Evolutionary conservation across 35 echinoderm and acorn worm species (phyloP), one percentile per base, ranked within the genome.

Genomic region (Apostichopus parvimensis): DNA sequence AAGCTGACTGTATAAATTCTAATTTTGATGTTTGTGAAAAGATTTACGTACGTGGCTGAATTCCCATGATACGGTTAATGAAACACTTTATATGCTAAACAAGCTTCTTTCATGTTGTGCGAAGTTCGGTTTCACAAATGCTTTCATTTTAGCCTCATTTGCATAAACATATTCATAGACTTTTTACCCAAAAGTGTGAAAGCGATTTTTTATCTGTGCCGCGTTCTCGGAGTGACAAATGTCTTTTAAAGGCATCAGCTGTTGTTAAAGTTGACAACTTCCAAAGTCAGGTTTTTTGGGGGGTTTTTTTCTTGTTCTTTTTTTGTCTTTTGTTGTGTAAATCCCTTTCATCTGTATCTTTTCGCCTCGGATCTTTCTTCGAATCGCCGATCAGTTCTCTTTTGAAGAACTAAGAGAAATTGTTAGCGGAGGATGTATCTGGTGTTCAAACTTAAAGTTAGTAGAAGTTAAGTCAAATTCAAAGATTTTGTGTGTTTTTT

Each of bases 141-240:
- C 81, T 84, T 54, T 84, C 86, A 88, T 21, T 73, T 58, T 13
- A 88, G 86, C 61, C 14, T 88, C 61, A 88, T 88, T 73, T 88
- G 62, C 86, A 88, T 88, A 88, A 88, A 72, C 21, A 88, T 88
- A 88, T 88, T 88, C 86, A 88, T 88, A 88, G 86, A 88, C 86
- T 88, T 88, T 45, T 73, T 88, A 72, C 60, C 86, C 22, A 68
- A 73, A 73, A 66, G 61, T 68, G 60, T 68, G 60, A 73, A 88
- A 88, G 86, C 86, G 60, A 88, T 88, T 88, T 88, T 73, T 88
- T 64, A 73, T 88, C 86, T 88, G 8, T 52, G 62, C 86, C 61
- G 68, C 86, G 15, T 66, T 73, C 64, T 88, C 23, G 57, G 22
- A 72, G 86, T 88, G 86, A 88, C 86, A 88, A 88, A 88, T 64